Base-by-base conservation (phyloP, 92 coral and sea anemone genomes). In the Montipora capitata region DNA sequence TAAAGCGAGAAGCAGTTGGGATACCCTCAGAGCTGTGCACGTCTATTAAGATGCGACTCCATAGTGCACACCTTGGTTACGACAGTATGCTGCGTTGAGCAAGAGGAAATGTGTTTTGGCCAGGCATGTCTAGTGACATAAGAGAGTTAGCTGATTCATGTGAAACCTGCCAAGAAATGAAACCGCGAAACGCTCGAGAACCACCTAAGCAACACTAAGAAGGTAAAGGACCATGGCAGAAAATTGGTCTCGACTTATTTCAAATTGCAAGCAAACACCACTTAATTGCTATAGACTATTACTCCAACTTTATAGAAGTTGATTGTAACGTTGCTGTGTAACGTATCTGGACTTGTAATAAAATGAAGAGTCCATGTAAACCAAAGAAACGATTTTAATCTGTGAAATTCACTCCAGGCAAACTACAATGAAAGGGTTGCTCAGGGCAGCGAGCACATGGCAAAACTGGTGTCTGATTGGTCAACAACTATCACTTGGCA, bases 21-120 rank as follows among this genome's bases (percentile, higher is more conserved):
- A 78, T 87, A 7, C 80, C 85, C 65, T 58, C 14, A 4, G 16
- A 48, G 16, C 84, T 91, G 39, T 65, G 94, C 38, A 27, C 80
- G 7, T 17, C 78, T 17, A 67, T 79, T 16, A 85, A 74, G 85
- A 85, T 43, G 75, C 64, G 87, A 65, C 82, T 85, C 0, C 91
- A 91, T 82, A 65, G 86, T 69, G 72, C 86, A 38, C 76, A 48
- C 9, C 87, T 82, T 14, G 78, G 87, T 35, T 10, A 68, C 39
- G 87, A 82, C 74, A 82, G 78, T 40, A 71, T 82, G 87, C 76
- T 68, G 42, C 44, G 76, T 18, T 81, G 80, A 69, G 87, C 87
- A 38, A 16, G 86, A 72, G 87, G 85, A 43, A 65, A 56, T 38
- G 87, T 85, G 45, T 85, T 72, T 69, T 80, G 94, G 90, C 90